Conservation (phyloP, 1,140 invertebrate genomes). For the Conopomorpha cramerella region DNA sequence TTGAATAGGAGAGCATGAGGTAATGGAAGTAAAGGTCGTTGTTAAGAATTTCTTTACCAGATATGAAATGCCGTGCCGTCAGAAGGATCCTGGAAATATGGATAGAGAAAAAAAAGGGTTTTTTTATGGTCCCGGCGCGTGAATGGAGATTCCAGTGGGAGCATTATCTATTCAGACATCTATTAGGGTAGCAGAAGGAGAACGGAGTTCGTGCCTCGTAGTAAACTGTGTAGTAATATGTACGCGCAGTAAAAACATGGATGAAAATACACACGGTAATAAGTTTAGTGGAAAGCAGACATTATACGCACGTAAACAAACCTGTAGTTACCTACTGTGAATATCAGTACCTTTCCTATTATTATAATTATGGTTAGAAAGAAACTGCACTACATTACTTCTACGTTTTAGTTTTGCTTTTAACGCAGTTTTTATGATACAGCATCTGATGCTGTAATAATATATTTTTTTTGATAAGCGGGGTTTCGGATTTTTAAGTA, state of each 20-base stretch:
- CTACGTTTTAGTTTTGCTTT: no score
- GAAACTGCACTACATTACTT: no score
- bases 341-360: no score
- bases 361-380: no score
- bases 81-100: not conserved
- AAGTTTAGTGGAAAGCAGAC: no score
- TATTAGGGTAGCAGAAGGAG: slow-evolving; percentile 6
- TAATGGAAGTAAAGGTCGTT: not conserved
- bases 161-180: slow-evolving; percentile 9
- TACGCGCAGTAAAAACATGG: no score
- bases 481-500: not conserved
- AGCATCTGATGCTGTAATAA: not conserved
- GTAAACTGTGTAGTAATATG: not conserved
- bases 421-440: no score
- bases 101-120: not conserved
- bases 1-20: slow-evolving; percentile 1
- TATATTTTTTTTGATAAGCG: not conserved
- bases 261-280: no score
- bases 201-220: not conserved
- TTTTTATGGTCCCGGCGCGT: not conserved
- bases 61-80: not conserved
- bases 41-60: not conserved
- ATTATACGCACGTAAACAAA: no score
- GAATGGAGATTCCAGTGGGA: slow-evolving; percentile 1
- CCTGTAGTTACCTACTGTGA: no score